Evolutionary conservation across 1,140 invertebrate genomes (phyloP).

Genomic region (Bombus haemorrhoidalis): DNA sequence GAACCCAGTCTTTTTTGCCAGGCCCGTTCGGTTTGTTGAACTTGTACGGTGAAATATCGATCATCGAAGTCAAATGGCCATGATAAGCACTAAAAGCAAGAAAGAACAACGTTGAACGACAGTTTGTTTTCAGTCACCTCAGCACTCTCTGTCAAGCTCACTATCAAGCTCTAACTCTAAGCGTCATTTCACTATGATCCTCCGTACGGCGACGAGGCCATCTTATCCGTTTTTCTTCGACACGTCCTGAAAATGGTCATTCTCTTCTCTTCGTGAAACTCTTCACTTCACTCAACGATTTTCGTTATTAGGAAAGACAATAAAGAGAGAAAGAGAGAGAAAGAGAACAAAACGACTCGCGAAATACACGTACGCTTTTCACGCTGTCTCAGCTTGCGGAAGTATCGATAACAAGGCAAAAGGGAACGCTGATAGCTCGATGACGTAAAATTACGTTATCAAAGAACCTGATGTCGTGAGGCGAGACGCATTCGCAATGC

Average conservation of each 20-base stretch:
- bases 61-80: slow-evolving; percentile 96
- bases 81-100: slow-evolving; percentile 95
- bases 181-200: neutral
- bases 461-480: neutral
- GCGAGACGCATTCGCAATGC: neutral
- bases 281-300: neutral
- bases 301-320: neutral
- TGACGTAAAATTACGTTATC: slow-evolving; percentile 15
- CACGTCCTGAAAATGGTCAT: slow-evolving; percentile 24
- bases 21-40: slow-evolving; percentile 92
- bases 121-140: neutral
- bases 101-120: slow-evolving; percentile 43
- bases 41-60: slow-evolving; percentile 99
- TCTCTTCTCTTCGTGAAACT: neutral
- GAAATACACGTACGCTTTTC: neutral
- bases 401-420: neutral
- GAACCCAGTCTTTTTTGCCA: slow-evolving; percentile 94
- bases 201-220: neutral
- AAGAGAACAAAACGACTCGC: no score
- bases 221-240: neutral
- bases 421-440: neutral
- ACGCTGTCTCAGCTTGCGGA: neutral
- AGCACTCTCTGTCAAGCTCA: neutral
- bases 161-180: neutral
- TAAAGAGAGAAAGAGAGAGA: neutral